Evolutionary conservation across 2,113 vertebrate genomes (phyloP).

Genomic region (Paraplagusia blochii): DNA sequence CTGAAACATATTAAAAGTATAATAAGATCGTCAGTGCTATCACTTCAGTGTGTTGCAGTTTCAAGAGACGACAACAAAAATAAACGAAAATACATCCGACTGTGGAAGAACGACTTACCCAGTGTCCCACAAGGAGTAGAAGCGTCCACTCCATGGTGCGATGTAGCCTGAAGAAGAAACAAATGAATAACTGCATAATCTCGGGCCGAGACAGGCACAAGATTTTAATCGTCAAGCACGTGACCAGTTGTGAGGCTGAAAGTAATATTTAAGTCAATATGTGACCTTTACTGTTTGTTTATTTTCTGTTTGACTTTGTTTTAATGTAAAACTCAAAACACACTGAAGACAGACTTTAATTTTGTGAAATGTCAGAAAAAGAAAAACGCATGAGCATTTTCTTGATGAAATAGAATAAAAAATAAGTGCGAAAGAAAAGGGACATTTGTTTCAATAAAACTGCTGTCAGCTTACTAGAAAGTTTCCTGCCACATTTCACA

Average conservation of each 20-base stretch:
- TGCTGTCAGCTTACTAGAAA: no score
- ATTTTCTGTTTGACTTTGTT: background rate
- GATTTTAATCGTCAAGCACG: no score
- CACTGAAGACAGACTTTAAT: no score
- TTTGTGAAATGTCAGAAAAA: no score
- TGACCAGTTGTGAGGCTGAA: background rate
- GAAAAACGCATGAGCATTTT: no score
- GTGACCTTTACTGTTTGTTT: background rate
- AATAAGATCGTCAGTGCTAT: no score
- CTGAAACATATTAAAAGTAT: background rate
- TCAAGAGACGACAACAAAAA: background rate
- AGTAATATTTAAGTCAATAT: background rate
- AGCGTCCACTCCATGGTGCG: slow-evolving; percentile 97
- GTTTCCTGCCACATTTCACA: no score
- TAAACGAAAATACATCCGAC: background rate
- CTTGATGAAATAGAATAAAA: no score
- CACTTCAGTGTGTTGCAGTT: slow-evolving; percentile 9
- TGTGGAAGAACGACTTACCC: slow-evolving; percentile 84
- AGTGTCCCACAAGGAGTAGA: slow-evolving; percentile 98
- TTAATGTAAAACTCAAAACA: background rate
- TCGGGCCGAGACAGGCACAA: background rate
- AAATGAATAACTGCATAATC: slow-evolving; percentile 17
- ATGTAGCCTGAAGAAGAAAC: slow-evolving; percentile 85
- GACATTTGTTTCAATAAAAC: no score
- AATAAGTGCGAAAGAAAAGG: no score